phyloP scores from a whole-genome alignment of 2,797 vertebrate genomes.

The Notamacropus eugenii region DNA sequence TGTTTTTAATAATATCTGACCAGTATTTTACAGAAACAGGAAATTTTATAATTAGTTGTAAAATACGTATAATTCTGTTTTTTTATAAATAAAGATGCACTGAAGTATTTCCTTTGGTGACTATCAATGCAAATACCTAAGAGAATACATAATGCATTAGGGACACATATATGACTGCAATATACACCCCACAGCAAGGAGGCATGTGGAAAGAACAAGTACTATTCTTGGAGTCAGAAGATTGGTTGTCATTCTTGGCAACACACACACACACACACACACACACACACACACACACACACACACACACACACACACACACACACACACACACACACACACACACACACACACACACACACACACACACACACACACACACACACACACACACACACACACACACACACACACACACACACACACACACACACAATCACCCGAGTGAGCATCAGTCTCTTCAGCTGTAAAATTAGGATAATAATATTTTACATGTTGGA shows the following conservation, averaged over 20 bases:
- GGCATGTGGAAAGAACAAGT: background rate
- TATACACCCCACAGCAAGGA: background rate
- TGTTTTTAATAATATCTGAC: background rate
- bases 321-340: too few species aligned
- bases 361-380: background rate
- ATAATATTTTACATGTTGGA: background rate
- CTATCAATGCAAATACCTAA: background rate
- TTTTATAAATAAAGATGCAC: background rate
- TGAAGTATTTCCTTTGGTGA: background rate
- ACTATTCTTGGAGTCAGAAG: background rate
- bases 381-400: background rate
- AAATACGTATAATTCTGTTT: background rate
- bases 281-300: too few species aligned
- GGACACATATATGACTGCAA: background rate
- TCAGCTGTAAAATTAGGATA: conserved; percentile 42
- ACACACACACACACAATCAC: background rate
- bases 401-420: background rate
- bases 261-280: background rate
- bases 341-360: background rate
- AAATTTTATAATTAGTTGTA: background rate
- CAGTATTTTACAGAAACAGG: background rate
- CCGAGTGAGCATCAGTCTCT: conserved; percentile 29
- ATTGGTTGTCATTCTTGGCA: background rate
- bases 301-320: too few species aligned
- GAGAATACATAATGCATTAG: background rate